Evolutionary conservation across 2,113 vertebrate genomes (phyloP), one percentile per base, ranked within the genome.

Genomic region (Clarias batrachus): DNA sequence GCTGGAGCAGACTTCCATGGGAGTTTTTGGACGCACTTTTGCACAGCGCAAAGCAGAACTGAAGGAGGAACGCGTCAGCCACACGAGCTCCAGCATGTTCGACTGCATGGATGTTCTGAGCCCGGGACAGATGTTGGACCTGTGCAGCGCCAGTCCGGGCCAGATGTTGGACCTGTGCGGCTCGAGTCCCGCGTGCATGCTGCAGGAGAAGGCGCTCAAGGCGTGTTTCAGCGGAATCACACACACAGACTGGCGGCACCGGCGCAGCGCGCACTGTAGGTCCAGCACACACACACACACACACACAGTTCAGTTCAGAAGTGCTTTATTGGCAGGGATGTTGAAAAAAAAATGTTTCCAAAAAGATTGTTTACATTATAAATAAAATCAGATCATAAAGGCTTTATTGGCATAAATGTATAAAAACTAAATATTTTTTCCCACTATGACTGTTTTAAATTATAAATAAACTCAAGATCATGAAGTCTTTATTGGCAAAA

Each of bases 91-190:
- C 95, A 95, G 94, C 94, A 99, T 99, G 98, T 99, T 99, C 94
- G 98, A 99, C 96, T 99, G 97, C 94, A 96, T 99, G 97, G 97
- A 99, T 96, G 97, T 98, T 91, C 96, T 99, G 94, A 97, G 97
- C 94, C 96, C 97, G 89, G 98, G 97, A 91, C 97, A 98, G 95
- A 99, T 99, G 97, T 95, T 99, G 97, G 98, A 99, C 94, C 97
- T 99, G 96, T 99, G 98, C 97, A 96, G 97, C 87, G 48, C 48
- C 48, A 48, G 48, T 48, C 48, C 48, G 89, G 98, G 97, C 91
- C 97, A 98, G 95, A 99, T 99, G 97, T 95, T 99, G 97, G 98
- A 99, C 94, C 97, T 99, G 96, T 99, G 98, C 97, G 96, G 97
- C 87, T 95, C 97, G 91, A 96, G 96, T 90, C 96, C 97, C 91